Evolutionary conservation across 2,888 invertebrate genomes (phyloP).

Genomic region (Horisme vitalbata): DNA sequence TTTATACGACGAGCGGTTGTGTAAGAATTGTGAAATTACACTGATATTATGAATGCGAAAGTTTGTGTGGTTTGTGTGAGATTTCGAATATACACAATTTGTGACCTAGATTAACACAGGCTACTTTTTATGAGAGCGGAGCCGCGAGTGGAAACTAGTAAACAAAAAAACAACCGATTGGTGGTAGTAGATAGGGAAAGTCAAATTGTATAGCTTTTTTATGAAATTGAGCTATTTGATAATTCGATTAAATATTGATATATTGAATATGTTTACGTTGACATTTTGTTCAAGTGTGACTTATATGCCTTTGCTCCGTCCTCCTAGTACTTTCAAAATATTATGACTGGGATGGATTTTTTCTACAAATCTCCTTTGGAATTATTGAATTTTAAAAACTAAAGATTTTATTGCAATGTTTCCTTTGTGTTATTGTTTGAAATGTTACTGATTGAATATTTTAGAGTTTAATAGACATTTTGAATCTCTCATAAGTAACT

Average conservation of each 20-base stretch:
- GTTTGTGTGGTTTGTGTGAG: no score
- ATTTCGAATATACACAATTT: no score
- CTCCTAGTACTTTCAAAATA: constrained; percentile 38
- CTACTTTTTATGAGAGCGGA: no score
- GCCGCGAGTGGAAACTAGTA: neutral
- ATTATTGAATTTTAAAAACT: constrained; percentile 5
- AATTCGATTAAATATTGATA: constrained; percentile 27
- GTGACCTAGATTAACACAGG: no score
- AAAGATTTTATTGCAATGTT: constrained; percentile 19
- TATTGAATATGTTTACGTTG: constrained; percentile 5
- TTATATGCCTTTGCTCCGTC: constrained; percentile 45
- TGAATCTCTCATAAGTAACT: constrained; percentile 41
- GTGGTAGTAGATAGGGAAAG: constrained; percentile 24
- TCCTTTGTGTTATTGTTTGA: constrained; percentile 16
- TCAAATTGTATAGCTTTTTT: constrained; percentile 51
- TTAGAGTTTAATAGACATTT: constrained; percentile 38
- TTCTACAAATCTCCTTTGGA: constrained; percentile 24
- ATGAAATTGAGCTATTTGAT: constrained; percentile 48
- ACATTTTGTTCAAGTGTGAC: constrained; percentile 7
- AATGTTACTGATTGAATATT: constrained; percentile 18
- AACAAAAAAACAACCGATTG: neutral
- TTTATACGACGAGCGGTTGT: no score
- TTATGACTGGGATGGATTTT: constrained; percentile 34
- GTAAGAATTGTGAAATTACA: no score
- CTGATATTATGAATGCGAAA: no score